phyloP scores from a whole-genome alignment of 2,113 vertebrate genomes.

The Onychostoma macrolepis region DNA sequence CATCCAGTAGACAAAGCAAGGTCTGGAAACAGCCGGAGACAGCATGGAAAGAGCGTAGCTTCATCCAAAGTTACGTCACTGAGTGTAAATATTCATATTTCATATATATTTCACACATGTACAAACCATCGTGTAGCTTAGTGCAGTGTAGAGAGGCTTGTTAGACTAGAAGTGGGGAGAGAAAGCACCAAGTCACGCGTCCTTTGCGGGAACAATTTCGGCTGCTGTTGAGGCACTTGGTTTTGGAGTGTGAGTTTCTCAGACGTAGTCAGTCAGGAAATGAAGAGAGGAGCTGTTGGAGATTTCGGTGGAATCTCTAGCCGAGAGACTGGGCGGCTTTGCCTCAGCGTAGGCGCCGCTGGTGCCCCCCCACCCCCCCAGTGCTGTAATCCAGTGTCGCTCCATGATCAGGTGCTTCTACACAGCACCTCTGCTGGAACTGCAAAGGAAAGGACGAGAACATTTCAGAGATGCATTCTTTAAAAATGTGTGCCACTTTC shows the following conservation, averaged over 20 bases:
- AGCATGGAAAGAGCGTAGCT: constrained; percentile 55
- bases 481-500: neutral
- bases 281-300: constrained; percentile 8
- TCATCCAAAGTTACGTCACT: constrained; percentile 49
- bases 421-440: constrained; percentile 60
- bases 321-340: neutral
- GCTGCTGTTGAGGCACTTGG: constrained; percentile 50
- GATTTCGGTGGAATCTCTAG: constrained; percentile 11
- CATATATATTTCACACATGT: constrained; percentile 17
- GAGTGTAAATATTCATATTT: constrained; percentile 45
- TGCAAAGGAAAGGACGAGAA: neutral
- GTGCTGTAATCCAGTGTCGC: constrained; percentile 24
- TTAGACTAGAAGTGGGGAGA: constrained; percentile 32
- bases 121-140: constrained; percentile 41
- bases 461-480: neutral
- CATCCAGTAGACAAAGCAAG: constrained; percentile 52
- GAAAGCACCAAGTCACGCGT: constrained; percentile 33
- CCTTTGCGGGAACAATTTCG: constrained; percentile 30
- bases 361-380: neutral
- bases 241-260: constrained; percentile 33
- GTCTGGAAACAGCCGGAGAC: constrained; percentile 46
- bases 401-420: constrained; percentile 49
- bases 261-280: constrained; percentile 24
- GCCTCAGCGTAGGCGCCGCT: constrained; percentile 2
- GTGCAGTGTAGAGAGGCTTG: constrained; percentile 35